A percentile compares a stretch with the other conserved stretches of the same genome.
These are phyloP conservation scores for Magallana angulata DNA, from an alignment of 1,140 invertebrate genomes.

Conservation along the genomic window DNA sequence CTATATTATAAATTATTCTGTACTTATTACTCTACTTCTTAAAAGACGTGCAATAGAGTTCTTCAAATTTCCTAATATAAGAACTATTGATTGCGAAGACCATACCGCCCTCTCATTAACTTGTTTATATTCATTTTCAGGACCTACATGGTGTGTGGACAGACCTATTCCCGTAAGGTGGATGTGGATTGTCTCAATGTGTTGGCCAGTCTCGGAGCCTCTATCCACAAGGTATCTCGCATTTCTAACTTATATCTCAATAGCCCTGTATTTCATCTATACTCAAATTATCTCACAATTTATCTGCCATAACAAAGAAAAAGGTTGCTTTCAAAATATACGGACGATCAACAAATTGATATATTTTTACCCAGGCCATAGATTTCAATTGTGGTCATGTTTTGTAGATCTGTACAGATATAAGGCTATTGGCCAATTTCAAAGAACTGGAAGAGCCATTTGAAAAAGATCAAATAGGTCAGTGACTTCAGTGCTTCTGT, in stretches of 20 bases:
- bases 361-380: too few species aligned
- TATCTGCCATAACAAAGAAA: too few species aligned
- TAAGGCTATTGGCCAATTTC: slow-evolving; percentile 91
- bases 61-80: neutral
- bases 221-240: slow-evolving; percentile 88
- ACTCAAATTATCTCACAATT: neutral
- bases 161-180: slow-evolving; percentile 97
- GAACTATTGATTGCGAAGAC: too few species aligned
- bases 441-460: slow-evolving; percentile 99
- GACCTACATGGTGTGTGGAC: slow-evolving; percentile 92
- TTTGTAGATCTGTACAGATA: slow-evolving; percentile 92
- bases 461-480: slow-evolving; percentile 95
- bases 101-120: neutral
- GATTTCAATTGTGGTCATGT: neutral
- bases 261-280: too few species aligned
- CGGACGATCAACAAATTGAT: too few species aligned
- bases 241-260: neutral
- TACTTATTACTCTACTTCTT: too few species aligned
- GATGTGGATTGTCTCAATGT: slow-evolving; percentile 90
- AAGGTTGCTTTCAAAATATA: too few species aligned
- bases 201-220: slow-evolving; percentile 90
- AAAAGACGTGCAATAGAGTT: neutral
- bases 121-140: slow-evolving; percentile 73
- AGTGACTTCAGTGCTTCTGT: neutral
- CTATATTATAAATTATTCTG: too few species aligned